Evolutionary conservation across 64 coral and sea anemone genomes (phyloP).

Genomic region (Catalaphyllia jardinei): DNA sequence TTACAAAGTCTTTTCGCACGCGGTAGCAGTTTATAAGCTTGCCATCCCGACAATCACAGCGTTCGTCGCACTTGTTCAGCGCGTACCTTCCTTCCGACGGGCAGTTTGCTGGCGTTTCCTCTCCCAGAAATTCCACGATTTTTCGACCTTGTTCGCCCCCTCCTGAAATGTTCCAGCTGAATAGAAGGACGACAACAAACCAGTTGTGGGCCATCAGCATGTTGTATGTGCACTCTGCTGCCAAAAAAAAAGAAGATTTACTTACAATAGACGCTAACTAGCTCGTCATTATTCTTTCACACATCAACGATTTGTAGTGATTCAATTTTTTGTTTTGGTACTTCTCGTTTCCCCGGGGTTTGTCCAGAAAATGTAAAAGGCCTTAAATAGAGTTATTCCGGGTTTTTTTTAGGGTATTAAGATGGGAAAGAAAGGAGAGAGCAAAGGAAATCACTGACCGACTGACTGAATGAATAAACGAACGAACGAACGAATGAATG

Average conservation of each 20-base stretch:
- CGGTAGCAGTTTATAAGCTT: constrained; percentile 46
- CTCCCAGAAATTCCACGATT: background rate
- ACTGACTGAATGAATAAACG: no score
- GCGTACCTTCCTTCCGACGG: background rate
- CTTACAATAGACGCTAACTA: background rate
- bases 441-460: no score
- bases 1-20: constrained; percentile 53
- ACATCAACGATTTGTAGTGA: background rate
- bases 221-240: background rate
- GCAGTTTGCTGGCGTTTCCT: background rate
- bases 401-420: background rate
- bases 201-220: background rate
- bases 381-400: no score
- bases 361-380: no score
- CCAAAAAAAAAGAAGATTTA: background rate
- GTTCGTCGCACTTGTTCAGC: constrained; percentile 52
- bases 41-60: constrained; percentile 47
- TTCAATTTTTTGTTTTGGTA: background rate
- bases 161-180: background rate
- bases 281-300: background rate
- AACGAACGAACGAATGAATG: no score
- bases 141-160: background rate
- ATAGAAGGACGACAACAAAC: background rate
- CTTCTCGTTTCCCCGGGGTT: no score
- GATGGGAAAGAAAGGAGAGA: background rate